A percentile compares a stretch with the other conserved stretches of the same genome.
Conservation (phyloP, 2,888 invertebrate genomes). For the Ophonus ardosiacus region DNA sequence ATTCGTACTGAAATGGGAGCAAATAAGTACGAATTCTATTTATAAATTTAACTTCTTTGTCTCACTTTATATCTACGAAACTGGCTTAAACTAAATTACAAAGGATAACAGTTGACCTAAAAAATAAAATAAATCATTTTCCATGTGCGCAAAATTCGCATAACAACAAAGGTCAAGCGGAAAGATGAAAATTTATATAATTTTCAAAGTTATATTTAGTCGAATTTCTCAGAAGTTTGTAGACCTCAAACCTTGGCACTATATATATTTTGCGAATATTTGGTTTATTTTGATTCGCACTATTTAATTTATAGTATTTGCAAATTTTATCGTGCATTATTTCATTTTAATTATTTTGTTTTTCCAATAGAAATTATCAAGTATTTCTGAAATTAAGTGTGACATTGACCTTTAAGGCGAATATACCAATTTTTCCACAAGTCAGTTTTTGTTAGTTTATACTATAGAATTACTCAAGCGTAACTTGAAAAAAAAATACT, state of each 20-base stretch:
- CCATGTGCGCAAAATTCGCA: neutral
- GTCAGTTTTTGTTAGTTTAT: neutral
- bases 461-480: neutral
- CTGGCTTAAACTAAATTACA: conserved; percentile 32
- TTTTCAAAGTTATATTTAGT: neutral
- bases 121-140: neutral
- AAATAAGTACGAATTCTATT: conserved; percentile 35
- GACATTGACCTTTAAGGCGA: conserved; percentile 19
- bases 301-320: conserved; percentile 3
- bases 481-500: neutral
- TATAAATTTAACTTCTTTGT: conserved; percentile 38
- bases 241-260: conserved; percentile 22
- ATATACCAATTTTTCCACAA: neutral
- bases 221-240: conserved; percentile 17
- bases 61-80: conserved; percentile 11
- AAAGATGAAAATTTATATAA: neutral
- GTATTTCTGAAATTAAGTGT: neutral
- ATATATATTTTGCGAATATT: neutral
- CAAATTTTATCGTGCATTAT: neutral
- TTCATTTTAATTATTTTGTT: conserved; percentile 6
- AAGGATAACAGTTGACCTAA: conserved; percentile 30
- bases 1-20: conserved; percentile 4
- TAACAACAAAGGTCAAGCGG: neutral
- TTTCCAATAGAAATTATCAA: conserved; percentile 1
- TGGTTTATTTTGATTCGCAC: conserved; percentile 31